phyloP scores from a whole-genome alignment of 2,113 vertebrate species.

The Panthera uncia region DNA sequence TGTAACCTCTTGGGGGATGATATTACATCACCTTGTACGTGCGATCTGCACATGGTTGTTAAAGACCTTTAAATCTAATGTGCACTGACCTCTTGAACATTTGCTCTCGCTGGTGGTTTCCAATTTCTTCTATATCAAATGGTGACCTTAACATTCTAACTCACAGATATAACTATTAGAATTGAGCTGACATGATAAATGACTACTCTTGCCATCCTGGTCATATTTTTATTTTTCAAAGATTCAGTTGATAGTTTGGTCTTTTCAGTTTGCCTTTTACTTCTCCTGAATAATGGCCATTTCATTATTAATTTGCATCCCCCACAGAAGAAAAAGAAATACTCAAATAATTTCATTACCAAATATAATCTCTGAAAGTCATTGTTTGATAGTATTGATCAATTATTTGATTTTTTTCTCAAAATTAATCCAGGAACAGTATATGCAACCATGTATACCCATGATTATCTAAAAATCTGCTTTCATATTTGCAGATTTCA shows the following conservation, averaged over 20 bases:
- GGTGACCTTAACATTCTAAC: conserved; percentile 71
- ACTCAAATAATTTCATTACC: neutral
- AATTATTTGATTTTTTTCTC: neutral
- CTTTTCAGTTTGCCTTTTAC: conserved; percentile 20
- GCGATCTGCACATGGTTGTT: conserved; percentile 49
- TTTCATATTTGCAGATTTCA: neutral
- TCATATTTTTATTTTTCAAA: conserved; percentile 52
- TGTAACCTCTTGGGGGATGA: neutral
- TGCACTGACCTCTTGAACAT: conserved; percentile 63
- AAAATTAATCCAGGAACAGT: neutral
- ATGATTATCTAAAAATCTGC: conserved; percentile 9
- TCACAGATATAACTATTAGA: conserved; percentile 56
- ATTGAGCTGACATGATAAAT: conserved; percentile 66
- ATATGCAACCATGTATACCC: neutral
- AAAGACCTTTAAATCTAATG: conserved; percentile 64
- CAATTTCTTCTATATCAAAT: conserved; percentile 59
- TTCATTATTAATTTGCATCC: conserved; percentile 34
- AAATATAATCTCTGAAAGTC: neutral
- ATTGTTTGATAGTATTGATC: neutral
- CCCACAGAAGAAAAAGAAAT: neutral
- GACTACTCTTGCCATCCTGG: conserved; percentile 22
- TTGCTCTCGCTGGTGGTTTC: conserved; percentile 55
- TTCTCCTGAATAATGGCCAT: conserved; percentile 9
- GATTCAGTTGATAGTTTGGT: neutral
- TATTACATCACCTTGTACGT: neutral